These are phyloP conservation scores for Phyllotreta cruciferae DNA, from an alignment of 2,888 invertebrate species.

Conservation along the genomic window DNA sequence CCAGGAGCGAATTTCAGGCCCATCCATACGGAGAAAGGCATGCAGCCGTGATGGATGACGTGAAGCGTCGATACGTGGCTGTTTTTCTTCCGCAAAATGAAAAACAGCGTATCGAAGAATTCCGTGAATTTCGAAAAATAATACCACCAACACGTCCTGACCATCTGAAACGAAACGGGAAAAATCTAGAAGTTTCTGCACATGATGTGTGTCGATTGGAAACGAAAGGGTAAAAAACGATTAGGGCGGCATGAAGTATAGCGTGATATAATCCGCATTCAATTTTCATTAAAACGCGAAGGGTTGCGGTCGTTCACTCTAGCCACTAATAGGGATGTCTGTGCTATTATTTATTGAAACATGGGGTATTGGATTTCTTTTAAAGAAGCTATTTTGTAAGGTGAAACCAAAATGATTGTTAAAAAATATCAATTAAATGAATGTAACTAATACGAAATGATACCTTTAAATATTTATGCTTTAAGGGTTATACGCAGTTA, in stretches of 20 bases:
- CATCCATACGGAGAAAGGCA: constrained; percentile 95
- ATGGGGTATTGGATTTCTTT: no score
- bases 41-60: constrained; percentile 93
- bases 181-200: constrained; percentile 31
- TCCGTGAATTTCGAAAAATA: constrained; percentile 94
- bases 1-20: constrained; percentile 95
- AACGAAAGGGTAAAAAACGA: not conserved
- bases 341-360: not conserved
- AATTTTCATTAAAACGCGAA: constrained; percentile 7
- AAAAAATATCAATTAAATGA: no score
- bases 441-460: no score
- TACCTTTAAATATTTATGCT: no score
- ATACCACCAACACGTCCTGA: constrained; percentile 90
- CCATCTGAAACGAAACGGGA: constrained; percentile 68
- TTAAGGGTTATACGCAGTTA: no score
- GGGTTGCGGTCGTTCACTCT: constrained; percentile 7
- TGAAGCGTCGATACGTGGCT: constrained; percentile 90
- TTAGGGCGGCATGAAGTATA: not conserved
- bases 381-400: no score
- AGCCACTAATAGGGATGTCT: not conserved
- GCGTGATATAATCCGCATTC: constrained; percentile 4
- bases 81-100: constrained; percentile 91
- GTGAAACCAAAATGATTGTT: no score
- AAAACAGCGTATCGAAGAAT: constrained; percentile 93
- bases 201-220: constrained; percentile 47